Percentiles rank a stretch among this genome's conserved stretches.
Conservation (phyloP, 1,140 invertebrate genomes). For the Meloidogyne hapla region DNA sequence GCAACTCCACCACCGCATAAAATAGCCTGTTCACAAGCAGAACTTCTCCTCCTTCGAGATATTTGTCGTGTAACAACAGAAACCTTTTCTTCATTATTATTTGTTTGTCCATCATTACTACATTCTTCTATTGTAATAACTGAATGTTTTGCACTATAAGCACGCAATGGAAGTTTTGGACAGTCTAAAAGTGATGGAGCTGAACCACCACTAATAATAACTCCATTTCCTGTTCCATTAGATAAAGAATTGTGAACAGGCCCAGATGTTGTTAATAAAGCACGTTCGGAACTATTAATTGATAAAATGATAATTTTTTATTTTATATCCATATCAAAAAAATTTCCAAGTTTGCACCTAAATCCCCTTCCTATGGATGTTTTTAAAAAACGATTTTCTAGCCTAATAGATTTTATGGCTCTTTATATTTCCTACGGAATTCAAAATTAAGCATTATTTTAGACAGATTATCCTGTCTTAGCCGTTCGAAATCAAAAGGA, state of each 20-base stretch:
- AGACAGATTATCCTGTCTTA: too few species aligned
- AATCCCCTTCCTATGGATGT: too few species aligned
- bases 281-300: not conserved
- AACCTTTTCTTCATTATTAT: not conserved
- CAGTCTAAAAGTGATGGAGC: constrained; percentile 16
- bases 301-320: too few species aligned
- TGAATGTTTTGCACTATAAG: constrained; percentile 26
- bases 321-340: too few species aligned
- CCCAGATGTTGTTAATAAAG: not conserved
- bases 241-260: not conserved
- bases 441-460: too few species aligned
- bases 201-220: constrained; percentile 7
- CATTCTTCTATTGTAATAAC: constrained; percentile 23
- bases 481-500: too few species aligned
- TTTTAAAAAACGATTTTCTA: too few species aligned
- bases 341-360: too few species aligned
- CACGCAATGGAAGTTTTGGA: constrained; percentile 9
- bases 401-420: too few species aligned
- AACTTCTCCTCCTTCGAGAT: constrained; percentile 8
- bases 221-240: not conserved
- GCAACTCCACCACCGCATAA: not conserved
- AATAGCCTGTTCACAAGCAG: constrained; percentile 13
- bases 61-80: not conserved
- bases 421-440: too few species aligned
- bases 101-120: not conserved